Base-by-base conservation (phyloP, 2,797 vertebrate species). In the Lepus oiostolus region DNA sequence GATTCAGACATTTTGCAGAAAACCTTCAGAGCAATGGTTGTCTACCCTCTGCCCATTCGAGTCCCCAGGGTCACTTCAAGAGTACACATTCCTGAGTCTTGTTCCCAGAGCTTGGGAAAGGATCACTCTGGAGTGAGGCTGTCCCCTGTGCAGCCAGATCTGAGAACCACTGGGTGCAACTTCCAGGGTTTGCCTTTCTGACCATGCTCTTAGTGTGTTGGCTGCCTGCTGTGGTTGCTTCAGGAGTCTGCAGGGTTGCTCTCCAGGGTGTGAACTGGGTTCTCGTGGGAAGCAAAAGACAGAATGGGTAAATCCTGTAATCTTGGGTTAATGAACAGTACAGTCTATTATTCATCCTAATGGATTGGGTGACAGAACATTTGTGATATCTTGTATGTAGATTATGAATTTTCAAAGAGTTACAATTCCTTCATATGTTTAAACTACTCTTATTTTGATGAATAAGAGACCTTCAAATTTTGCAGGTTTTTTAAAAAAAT, bases 1-100 rank as follows among this genome's bases (percentile, higher is more conserved):
- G 76, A 75, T 72, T 88, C 50, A 92, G 35, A 91, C 67, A 80
- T 86, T 95, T 95, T 77, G 70, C 63, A 30, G 42, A 24, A 92
- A 89, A n/a, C 58, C 81, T 47, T 47, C 42, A 47, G 42, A 47
- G 42, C 32, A 67, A 19, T 67, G 60, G 50, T 77, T 92, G 68
- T 90, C 13, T 35, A 12, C 10, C 50, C 47, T 86, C 32, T 85
- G 28, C 52, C 35, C 7, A 10, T 89, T 60, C 52, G 67, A 21
- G 9, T 94, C 38, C n/a, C 32, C 14, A 58, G 58, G 6, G 72
- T 80, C 91, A 81, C 26, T 16, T 58, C 63, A 72, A 77, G 74
- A 86, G 35, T 50, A 79, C 6, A 24, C 22, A 47, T 50, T 83
- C 32, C 3, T 89, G n/a, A 68, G 28, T 72, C 32, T 77, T 14